Evolutionary conservation across 2,888 invertebrate genomes (phyloP).

Genomic region (Nemoura dubitans): DNA sequence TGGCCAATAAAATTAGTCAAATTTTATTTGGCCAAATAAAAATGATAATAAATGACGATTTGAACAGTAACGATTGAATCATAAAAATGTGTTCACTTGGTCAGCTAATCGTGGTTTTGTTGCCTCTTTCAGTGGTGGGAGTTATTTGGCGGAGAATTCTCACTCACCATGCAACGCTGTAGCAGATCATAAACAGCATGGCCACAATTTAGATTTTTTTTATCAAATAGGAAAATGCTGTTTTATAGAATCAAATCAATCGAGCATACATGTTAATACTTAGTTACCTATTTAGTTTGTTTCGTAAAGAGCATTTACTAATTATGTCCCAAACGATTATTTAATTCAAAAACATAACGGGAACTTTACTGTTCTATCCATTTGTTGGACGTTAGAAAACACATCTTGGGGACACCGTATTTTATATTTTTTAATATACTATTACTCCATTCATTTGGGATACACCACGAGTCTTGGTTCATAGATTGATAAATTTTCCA

Average conservation of each 20-base stretch:
- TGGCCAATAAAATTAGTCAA: background rate
- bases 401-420: constrained; percentile 16
- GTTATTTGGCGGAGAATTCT: too few species aligned
- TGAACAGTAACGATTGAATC: background rate
- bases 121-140: background rate
- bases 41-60: background rate
- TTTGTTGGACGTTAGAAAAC: constrained; percentile 5
- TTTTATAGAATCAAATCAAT: background rate
- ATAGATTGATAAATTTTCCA: constrained; percentile 21
- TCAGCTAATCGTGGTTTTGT: background rate
- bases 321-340: background rate
- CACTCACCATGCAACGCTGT: background rate
- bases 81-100: background rate
- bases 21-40: constrained; percentile 12
- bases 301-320: background rate
- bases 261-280: background rate
- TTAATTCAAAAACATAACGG: background rate
- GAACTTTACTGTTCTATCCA: background rate
- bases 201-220: background rate
- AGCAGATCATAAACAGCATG: background rate
- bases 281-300: background rate
- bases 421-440: background rate
- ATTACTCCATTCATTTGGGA: constrained; percentile 27
- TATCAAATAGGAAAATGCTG: background rate
- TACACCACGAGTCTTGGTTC: constrained; percentile 26